These are phyloP conservation scores for Darevskia mixta DNA, from an alignment of 2,797 vertebrate genomes.

Conservation along the genomic window DNA sequence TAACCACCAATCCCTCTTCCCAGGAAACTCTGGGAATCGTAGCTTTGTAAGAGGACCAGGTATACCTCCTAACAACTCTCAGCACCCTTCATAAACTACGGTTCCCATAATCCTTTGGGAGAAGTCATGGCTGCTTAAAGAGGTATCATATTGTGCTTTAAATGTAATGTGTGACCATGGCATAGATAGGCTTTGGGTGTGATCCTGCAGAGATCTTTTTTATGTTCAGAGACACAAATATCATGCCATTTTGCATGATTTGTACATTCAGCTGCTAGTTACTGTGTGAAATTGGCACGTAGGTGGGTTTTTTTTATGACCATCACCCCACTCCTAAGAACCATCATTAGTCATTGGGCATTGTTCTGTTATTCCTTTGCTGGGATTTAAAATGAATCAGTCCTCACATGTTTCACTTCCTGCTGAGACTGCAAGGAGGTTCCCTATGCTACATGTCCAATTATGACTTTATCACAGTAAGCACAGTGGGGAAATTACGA, in stretches of 20 bases:
- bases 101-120: too few relatives aligned
- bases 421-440: slow-evolving; percentile 12
- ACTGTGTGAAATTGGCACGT: neutral
- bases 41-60: too few relatives aligned
- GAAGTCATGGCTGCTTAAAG: too few relatives aligned
- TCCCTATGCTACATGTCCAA: slow-evolving; percentile 41
- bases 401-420: neutral
- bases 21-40: neutral
- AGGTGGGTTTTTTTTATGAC: too few relatives aligned
- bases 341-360: too few relatives aligned
- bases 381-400: neutral
- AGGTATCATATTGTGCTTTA: too few relatives aligned
- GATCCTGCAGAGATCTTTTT: too few relatives aligned
- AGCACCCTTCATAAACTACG: too few relatives aligned
- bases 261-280: neutral
- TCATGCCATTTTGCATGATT: rapidly evolving
- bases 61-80: too few relatives aligned
- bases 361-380: neutral
- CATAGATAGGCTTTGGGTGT: too few relatives aligned
- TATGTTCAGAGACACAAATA: neutral
- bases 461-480: slow-evolving; percentile 32
- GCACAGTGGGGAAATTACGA: slow-evolving; percentile 27
- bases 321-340: neutral
- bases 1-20: neutral
- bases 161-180: too few relatives aligned